Evolutionary conservation across 2,113 vertebrate genomes (phyloP), one percentile per base, ranked within the genome.

Genomic region (Semnornis frantzii): DNA sequence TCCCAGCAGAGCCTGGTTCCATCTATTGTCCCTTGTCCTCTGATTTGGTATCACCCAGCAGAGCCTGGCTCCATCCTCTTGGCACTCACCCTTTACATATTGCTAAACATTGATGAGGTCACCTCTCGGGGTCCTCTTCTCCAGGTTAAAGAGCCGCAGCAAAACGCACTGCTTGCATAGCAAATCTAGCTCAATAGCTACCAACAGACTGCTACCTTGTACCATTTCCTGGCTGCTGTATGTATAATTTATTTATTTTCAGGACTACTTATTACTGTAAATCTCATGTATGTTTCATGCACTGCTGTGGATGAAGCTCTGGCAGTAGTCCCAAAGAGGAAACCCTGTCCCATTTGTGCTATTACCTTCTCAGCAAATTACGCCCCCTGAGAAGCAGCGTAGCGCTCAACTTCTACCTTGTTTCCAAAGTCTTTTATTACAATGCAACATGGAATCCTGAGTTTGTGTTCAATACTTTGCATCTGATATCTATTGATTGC

Each of bases 401-500:
- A 57, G 6, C 28, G 21, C 20, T 18, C 25, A 80, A 31, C 21
- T 50, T 44, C 63, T n/a, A 31, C 44, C 54, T 8, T 68, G 60
- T 80, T 71, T 42, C 11, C 30, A 62, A 70, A 91, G 54, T 63
- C 48, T 81, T 70, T 94, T 87, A 78, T 90, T 92, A 75, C 21
- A 80, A 34, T 4, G 24, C 20, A 24, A 20, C 65, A 64, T 48
- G 34, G 63, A 92, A 82, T 69, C 46, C 54, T 37, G 44, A 92
- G 39, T 27, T 86, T 75, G 24, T 79, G 54, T 87, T 91, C 86
- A 75, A 28, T 96, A 65, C 10, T 85, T 91, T 50, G 25, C 25
- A 94, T 85, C 92, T 94, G 94, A 72, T 83, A 94, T 81, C 95
- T 97, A 97, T 93, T 93, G 85, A 94, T 92, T 90, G 55, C 46